Evolutionary conservation across 1,140 invertebrate species (phyloP).

Genomic region (Sminthurinus signatus): DNA sequence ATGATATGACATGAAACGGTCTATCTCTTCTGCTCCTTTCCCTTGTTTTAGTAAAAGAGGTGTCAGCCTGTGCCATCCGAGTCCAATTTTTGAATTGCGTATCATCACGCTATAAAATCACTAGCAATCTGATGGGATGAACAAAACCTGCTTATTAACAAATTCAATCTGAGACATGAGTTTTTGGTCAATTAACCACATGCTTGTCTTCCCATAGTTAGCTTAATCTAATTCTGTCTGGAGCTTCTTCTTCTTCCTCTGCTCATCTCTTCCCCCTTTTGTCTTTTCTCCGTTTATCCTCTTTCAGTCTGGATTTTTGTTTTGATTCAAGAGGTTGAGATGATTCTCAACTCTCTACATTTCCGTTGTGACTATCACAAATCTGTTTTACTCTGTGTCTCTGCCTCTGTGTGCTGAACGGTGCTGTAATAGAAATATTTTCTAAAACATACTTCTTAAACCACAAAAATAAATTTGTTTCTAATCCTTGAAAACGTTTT

Average conservation of each 20-base stretch:
- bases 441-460: not conserved
- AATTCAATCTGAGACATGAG: not conserved
- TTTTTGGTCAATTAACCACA: slow-evolving; percentile 22
- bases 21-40: no score
- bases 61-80: slow-evolving; percentile 40
- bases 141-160: not conserved
- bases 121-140: not conserved
- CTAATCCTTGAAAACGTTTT: no score
- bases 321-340: not conserved
- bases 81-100: slow-evolving; percentile 30
- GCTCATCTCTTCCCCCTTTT: not conserved
- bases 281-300: not conserved
- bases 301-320: not conserved
- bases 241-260: no score
- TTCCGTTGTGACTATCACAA: no score
- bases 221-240: slow-evolving; percentile 22
- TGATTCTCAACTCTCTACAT: no score
- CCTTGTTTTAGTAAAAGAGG: no score
- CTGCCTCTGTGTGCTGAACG: no score
- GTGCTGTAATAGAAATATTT: no score
- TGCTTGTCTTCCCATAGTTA: slow-evolving; percentile 28
- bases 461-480: not conserved
- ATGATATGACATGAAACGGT: no score
- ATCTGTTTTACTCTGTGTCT: no score
- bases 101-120: slow-evolving; percentile 31